Conservation (phyloP, 2,113 vertebrate genomes). For the Malurus melanocephalus region DNA sequence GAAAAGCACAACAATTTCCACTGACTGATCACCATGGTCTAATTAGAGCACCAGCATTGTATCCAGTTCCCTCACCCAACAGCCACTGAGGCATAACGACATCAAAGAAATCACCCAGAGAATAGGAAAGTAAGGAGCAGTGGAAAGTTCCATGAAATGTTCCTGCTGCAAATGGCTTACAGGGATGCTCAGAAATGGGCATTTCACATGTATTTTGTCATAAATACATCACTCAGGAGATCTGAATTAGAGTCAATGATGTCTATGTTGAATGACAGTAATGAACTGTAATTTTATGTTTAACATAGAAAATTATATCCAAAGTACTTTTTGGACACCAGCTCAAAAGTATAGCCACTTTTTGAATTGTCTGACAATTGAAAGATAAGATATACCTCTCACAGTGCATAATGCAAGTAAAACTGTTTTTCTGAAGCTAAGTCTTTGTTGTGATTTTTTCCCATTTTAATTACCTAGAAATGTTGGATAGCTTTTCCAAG, state of each 20-base stretch:
- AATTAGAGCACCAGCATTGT: slow-evolving; percentile 25
- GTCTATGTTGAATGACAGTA: slow-evolving; percentile 56
- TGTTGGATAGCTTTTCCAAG: slow-evolving; percentile 37
- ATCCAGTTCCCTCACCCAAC: slow-evolving; percentile 26
- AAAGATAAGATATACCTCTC: slow-evolving; percentile 21
- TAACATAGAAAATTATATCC: slow-evolving; percentile 65
- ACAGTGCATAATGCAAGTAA: slow-evolving; percentile 52
- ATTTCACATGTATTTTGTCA: slow-evolving; percentile 16
- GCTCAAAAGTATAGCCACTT: slow-evolving; percentile 45
- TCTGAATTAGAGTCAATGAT: slow-evolving; percentile 44
- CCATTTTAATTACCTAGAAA: slow-evolving; percentile 54
- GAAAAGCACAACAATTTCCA: slow-evolving; percentile 23
- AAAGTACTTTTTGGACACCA: slow-evolving; percentile 56
- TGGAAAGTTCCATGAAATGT: slow-evolving; percentile 62
- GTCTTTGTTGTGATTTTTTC: slow-evolving; percentile 59
- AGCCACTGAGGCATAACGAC: slow-evolving; percentile 50
- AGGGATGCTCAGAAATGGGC: slow-evolving; percentile 39
- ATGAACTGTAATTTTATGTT: slow-evolving; percentile 62
- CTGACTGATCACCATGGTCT: neutral
- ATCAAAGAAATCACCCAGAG: neutral
- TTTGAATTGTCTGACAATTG: slow-evolving; percentile 36
- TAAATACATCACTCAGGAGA: slow-evolving; percentile 21
- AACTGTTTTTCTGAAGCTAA: slow-evolving; percentile 57
- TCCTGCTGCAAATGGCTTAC: slow-evolving; percentile 36
- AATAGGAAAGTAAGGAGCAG: neutral